Conservation (phyloP, 2,113 vertebrate genomes). For the Furnarius figulus region DNA sequence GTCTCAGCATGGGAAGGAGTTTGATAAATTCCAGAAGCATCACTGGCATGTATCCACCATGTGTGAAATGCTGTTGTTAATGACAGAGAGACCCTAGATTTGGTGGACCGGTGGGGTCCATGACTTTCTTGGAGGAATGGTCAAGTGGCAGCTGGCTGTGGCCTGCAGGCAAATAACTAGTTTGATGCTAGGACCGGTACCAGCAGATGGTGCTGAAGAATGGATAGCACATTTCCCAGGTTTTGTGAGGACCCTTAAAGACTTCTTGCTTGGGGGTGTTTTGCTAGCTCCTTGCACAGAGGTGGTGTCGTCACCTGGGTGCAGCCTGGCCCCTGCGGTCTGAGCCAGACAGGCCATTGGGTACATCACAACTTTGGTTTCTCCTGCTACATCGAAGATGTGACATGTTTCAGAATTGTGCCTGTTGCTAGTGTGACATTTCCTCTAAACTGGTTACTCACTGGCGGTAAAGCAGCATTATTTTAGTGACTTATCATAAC, state of each 20-base stretch:
- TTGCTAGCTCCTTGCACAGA: neutral
- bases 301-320: fast-evolving
- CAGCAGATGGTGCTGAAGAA: slow-evolving; percentile 62
- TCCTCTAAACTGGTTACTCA: neutral
- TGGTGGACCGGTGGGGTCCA: fast-evolving
- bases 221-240: neutral
- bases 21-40: neutral
- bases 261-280: neutral
- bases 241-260: neutral
- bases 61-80: neutral
- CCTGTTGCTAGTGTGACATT: neutral
- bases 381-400: neutral
- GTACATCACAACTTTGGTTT: neutral
- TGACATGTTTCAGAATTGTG: neutral
- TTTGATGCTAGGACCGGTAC: neutral
- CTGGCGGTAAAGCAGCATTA: neutral
- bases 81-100: neutral
- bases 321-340: neutral
- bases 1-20: neutral
- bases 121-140: neutral
- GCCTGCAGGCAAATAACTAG: neutral
- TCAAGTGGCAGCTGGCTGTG: neutral
- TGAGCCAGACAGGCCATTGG: neutral
- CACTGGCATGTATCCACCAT: neutral
- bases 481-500: neutral